A percentile compares a stretch with the other conserved stretches of the same genome.
Conservation (phyloP, 2,113 vertebrate species). For the Callaeas wilsoni region DNA sequence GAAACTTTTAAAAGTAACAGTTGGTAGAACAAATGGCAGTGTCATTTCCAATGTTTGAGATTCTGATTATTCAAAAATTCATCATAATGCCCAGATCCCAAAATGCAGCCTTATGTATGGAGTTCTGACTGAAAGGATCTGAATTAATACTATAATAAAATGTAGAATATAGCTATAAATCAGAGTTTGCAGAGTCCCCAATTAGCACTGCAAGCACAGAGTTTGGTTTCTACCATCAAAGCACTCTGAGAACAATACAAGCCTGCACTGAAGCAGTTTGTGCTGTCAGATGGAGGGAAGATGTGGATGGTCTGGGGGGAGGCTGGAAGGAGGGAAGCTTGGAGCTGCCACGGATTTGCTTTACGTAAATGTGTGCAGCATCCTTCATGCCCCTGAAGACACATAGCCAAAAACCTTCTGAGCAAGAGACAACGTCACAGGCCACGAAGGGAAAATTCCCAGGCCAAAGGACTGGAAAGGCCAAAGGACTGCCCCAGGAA, state of each 20-base stretch:
- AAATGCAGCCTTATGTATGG: not conserved
- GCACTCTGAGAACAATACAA: not conserved
- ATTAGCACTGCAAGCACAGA: not conserved
- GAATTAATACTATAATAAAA: not conserved
- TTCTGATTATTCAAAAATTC: not conserved
- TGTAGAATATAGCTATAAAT: not conserved
- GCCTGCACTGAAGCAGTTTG: not conserved
- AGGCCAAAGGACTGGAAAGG: not conserved
- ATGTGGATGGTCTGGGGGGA: not conserved
- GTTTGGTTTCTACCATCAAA: slow-evolving; percentile 21
- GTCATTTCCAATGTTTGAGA: not conserved
- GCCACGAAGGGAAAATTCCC: not conserved
- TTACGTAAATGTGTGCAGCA: not conserved
- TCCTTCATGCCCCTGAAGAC: not conserved
- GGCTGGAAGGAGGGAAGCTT: not conserved
- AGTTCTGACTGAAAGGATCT: not conserved
- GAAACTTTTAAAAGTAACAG: not conserved
- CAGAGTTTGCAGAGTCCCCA: not conserved
- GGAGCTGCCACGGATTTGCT: not conserved
- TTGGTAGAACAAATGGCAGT: not conserved
- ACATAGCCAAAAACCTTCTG: not conserved
- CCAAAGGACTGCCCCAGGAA: not conserved
- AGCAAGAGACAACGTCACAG: not conserved
- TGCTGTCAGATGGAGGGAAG: not conserved
- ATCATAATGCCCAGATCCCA: not conserved